Conservation (phyloP, 2,113 vertebrate genomes). For the Stictonetta naevosa region DNA sequence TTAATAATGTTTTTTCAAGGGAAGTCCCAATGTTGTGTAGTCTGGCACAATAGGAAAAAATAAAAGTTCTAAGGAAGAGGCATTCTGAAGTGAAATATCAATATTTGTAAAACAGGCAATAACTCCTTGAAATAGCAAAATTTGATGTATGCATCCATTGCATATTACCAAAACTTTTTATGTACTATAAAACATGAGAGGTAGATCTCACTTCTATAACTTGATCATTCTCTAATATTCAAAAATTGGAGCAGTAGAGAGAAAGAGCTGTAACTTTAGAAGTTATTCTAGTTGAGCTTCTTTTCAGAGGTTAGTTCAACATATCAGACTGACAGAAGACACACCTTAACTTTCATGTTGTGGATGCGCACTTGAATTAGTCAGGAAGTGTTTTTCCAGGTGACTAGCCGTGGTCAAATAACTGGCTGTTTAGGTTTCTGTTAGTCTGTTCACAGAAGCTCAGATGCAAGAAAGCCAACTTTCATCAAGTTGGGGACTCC, state of each 20-base stretch:
- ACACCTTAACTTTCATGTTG: not conserved
- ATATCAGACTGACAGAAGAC: not conserved
- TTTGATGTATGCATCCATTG: not conserved
- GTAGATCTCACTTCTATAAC: not conserved
- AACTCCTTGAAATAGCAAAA: not conserved
- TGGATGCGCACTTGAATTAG: not conserved
- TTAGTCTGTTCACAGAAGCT: not conserved
- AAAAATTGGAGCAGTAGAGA: not conserved
- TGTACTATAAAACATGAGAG: not conserved
- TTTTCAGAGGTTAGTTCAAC: not conserved
- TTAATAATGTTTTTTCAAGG: not conserved
- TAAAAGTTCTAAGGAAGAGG: not conserved
- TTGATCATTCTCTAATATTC: not conserved
- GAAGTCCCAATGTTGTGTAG: not conserved
- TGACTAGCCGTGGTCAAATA: not conserved
- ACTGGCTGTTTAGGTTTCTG: not conserved
- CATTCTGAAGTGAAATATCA: not conserved
- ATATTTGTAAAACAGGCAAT: not conserved
- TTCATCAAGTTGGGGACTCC: not conserved
- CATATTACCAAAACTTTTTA: not conserved
- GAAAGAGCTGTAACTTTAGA: not conserved
- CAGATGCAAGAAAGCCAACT: not conserved
- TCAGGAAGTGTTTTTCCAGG: not conserved
- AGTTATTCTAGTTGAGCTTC: not conserved
- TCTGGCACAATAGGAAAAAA: not conserved